Base-by-base conservation (phyloP, 1,140 invertebrate species). In the Maconellicoccus hirsutus region DNA sequence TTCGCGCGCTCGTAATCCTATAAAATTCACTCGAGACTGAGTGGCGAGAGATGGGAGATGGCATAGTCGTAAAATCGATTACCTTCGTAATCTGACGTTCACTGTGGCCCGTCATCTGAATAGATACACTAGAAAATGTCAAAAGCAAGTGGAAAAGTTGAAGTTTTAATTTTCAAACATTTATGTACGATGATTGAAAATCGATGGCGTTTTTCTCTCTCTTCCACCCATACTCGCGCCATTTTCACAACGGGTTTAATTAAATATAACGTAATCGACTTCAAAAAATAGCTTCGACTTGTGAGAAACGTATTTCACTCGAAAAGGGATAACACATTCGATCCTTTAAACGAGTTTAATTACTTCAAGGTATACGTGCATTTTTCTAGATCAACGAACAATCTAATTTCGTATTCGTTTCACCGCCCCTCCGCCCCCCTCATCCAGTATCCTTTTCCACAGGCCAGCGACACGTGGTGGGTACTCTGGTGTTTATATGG, bases 271-370 rank as follows among this genome's bases (percentile, higher is more conserved):
- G 42, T 19, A 16, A 19, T 16, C 29, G 29, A 33, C 12, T 33
- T 33, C 29, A 12, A 33, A 33, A 33, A 33, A 33, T 33, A 33
- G 29, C 29, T 33, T 33, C 29, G 29, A 33, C 12, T 33, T 33
- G 12, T 3, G 12, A 33, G 29, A 33, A 33, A 33, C 29, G 29
- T 33, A 33, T 33, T 33, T 33, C 29, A 33, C 29, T 33, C 29
- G 29, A 33, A 33, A 33, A 33, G 29, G 29, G 29, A 33, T 33
- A 33, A 33, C 29, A 33, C 29, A 33, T 33, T 33, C 42, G 42
- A 52, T 52, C 42, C 42, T 52, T 52, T 52, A 52, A 52, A 52
- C 42, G 42, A 52, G 42, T 52, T 52, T 52, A 52, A 52, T 52
- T 52, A 52, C 42, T 52, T 19, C 42, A 52, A 52, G 42, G 42